Evolutionary conservation across 2,797 vertebrate species (phyloP).

Genomic region (Novumbra hubbsi): DNA sequence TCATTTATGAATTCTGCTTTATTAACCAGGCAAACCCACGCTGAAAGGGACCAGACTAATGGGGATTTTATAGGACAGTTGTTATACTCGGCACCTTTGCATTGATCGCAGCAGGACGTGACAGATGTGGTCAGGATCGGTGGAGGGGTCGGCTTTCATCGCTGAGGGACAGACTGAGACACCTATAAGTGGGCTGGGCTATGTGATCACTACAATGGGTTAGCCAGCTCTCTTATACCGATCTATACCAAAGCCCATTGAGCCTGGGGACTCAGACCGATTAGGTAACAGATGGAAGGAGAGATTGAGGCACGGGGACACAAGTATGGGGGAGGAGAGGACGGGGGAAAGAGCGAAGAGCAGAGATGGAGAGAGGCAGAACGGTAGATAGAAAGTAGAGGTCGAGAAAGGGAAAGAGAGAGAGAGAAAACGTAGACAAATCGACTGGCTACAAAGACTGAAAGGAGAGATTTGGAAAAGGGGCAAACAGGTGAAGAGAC

Average conservation of each 20-base stretch:
- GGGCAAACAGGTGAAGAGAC: background rate
- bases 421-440: background rate
- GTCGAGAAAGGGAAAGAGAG: background rate
- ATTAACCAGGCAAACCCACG: background rate
- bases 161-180: background rate
- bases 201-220: background rate
- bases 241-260: background rate
- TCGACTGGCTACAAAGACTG: too few species aligned
- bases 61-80: background rate
- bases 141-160: background rate
- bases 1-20: background rate
- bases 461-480: background rate
- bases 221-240: background rate
- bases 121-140: background rate
- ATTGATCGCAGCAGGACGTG: background rate
- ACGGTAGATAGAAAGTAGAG: background rate
- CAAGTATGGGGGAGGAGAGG: background rate
- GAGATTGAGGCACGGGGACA: background rate
- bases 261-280: background rate
- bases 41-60: background rate
- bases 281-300: background rate
- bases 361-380: background rate
- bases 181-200: background rate
- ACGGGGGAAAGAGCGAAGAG: background rate
- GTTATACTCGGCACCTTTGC: background rate